phyloP scores from a whole-genome alignment of 2,888 invertebrate genomes.

The Trachelus iudaicus region DNA sequence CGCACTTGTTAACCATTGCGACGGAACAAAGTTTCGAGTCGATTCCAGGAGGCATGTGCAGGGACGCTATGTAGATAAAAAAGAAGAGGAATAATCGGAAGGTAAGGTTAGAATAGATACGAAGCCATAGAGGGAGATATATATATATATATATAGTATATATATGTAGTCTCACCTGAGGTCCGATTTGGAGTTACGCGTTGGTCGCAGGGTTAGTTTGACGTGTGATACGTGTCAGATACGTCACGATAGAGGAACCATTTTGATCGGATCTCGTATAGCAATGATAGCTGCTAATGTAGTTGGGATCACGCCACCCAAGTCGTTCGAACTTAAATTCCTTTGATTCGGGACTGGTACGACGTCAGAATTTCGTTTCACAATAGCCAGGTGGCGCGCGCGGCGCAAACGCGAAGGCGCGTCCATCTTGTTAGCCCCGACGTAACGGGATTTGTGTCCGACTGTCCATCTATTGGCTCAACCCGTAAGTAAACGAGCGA shows the following conservation, averaged over 20 bases:
- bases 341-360: conserved; percentile 6
- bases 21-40: not conserved
- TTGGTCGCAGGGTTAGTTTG: not conserved
- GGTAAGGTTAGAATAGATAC: not conserved
- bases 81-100: not conserved
- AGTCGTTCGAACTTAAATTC: conserved; percentile 18
- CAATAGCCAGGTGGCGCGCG: not conserved
- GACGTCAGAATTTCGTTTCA: not conserved
- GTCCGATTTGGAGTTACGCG: not conserved
- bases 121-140: conserved; percentile 22
- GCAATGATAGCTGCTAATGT: conserved; percentile 44
- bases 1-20: not conserved
- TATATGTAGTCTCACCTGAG: not conserved
- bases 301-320: conserved; percentile 38
- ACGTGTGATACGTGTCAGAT: conserved; percentile 46
- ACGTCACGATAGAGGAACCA: conserved; percentile 41
- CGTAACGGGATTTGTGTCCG: conserved; percentile 4
- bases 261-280: conserved; percentile 36
- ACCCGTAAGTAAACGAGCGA: not conserved
- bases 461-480: conserved; percentile 6
- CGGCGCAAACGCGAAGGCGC: not conserved
- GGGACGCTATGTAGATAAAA: not conserved
- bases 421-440: conserved; percentile 7
- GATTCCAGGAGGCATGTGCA: not conserved
- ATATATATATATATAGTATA: no score